Evolutionary conservation across 2,888 invertebrate species (phyloP), one percentile per base, ranked within the genome.

Genomic region (Lapara coniferarum): DNA sequence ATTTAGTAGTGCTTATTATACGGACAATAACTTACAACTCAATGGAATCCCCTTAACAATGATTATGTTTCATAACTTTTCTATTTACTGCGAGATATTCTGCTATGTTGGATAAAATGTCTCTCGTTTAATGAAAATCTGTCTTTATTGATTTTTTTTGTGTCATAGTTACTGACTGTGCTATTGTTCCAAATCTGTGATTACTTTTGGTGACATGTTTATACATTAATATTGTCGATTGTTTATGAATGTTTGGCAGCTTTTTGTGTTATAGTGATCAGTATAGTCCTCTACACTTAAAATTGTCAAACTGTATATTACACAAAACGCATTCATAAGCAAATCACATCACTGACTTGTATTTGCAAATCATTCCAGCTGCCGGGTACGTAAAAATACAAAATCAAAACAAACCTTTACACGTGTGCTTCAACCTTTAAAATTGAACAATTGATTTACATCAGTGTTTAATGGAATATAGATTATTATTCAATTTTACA

Each of bases 31-130:
- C 46, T 10, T 25, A 12, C 8, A 10, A 63, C 49, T 49, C 63
- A 63, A 63, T 19, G 63, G 63, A 63, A 63, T 63, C 63, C 44
- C 49, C 63, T 19, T 63, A 16, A 49, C 7, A 63, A 63, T 19
- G 46, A 49, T 63, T 49, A 63, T 49, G 13, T 49, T 49, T 63
- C 19, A 63, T 63, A 49, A 46, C 46, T 49, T 49, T 49, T 63
- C 49, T 44, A 46, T 59, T 46, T 63, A 49, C 49, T 19, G 53
- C 16, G 10, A 46, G 46, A 63, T 16, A 44, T 37, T 14, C 6
- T 19, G 19, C 46, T 63, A 16, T 58, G 37, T 63, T 46, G 13
- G 63, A 63, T 49, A 19, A 63, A 63, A 63, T 49, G 13, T 46
- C 46, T 63, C 12, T 63, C 49, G 63, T 13, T 25, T 63, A 49